These are phyloP conservation scores for Hemistola chrysoprasaria DNA, from an alignment of 2,888 invertebrate species.

Conservation along the genomic window DNA sequence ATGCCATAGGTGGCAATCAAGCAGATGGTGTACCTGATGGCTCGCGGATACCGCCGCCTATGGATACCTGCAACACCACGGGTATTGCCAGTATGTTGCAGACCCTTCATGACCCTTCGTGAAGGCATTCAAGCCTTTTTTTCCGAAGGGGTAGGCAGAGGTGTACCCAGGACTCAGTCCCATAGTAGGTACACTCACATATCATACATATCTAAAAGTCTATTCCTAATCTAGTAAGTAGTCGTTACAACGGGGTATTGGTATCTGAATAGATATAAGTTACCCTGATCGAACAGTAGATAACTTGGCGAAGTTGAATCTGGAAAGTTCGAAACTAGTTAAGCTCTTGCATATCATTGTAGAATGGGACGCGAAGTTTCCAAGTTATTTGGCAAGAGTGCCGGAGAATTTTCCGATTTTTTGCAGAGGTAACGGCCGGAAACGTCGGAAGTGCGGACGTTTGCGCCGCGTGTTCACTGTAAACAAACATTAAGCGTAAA, in stretches of 20 bases:
- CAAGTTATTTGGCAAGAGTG: constrained; percentile 5
- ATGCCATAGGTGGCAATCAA: too few relatives aligned
- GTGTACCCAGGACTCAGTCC: too few relatives aligned
- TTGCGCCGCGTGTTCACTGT: constrained; percentile 13
- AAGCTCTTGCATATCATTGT: constrained; percentile 25
- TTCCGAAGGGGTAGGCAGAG: too few relatives aligned
- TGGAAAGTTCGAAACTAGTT: constrained; percentile 41
- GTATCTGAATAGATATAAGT: neutral
- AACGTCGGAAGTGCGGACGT: constrained; percentile 8
- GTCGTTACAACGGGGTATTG: neutral
- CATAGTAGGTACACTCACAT: too few relatives aligned
- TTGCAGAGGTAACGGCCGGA: neutral
- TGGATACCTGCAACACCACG: too few relatives aligned
- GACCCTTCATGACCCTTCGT: too few relatives aligned
- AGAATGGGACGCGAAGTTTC: constrained; percentile 11
- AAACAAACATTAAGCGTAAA: constrained; percentile 32
- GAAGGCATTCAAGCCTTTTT: too few relatives aligned
- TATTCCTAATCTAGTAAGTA: too few relatives aligned
- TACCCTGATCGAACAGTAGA: neutral
- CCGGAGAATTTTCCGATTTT: constrained; percentile 1
- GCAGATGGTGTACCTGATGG: too few relatives aligned
- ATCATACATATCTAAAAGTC: too few relatives aligned
- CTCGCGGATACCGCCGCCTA: too few relatives aligned
- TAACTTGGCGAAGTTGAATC: constrained; percentile 25
- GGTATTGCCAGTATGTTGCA: too few relatives aligned